Evolutionary conservation across 1,140 invertebrate species (phyloP), one percentile per base, ranked within the genome.

Genomic region (Reticulitermes speratus): DNA sequence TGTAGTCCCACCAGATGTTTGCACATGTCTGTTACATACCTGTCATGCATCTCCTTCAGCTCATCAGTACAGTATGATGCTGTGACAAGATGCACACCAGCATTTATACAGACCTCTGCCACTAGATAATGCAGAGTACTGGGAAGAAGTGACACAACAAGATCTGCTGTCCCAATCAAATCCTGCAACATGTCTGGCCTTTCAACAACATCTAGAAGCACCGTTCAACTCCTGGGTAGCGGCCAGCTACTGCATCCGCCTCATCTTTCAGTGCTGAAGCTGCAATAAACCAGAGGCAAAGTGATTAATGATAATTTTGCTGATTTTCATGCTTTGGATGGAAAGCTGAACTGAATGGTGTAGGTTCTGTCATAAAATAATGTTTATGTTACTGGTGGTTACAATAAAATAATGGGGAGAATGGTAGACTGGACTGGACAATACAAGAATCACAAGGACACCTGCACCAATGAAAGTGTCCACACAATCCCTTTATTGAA

Each of bases 31-130:
- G 45, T 55, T 55, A 55, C 14, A 94, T 90, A 97, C 96, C 93
- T 93, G 23, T 97, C 90, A 88, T 99, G 95, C 7, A 99, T 90
- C 1, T 94, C 93, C 87, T 93, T 94, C 89, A 99, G 96, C 88
- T 96, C 94, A 0, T 97, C 95, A 11, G 96, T 96, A 44, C 97
- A 94, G 89, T 99, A 99, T 86, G 97, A 99, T 0, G 98, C 98
- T 0, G 99, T 99, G 3, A 99, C 97, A 94, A 99, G 95, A 90
- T 99, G 97, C 0, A 95, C 96, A 82, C 95, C 94, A 85, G 96
- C 92, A 6, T 94, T 93, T 65, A 99, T 98, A 89, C 99, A 99
- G 48, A 95, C 93, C 88, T 96, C 94, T 0, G 98, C 98, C 2
- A 97, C 94, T 32, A 95, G 90, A 7, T 96, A 95, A 90, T 99